Conservation (phyloP, 2,888 invertebrate species). For the Acholoe squamosa region DNA sequence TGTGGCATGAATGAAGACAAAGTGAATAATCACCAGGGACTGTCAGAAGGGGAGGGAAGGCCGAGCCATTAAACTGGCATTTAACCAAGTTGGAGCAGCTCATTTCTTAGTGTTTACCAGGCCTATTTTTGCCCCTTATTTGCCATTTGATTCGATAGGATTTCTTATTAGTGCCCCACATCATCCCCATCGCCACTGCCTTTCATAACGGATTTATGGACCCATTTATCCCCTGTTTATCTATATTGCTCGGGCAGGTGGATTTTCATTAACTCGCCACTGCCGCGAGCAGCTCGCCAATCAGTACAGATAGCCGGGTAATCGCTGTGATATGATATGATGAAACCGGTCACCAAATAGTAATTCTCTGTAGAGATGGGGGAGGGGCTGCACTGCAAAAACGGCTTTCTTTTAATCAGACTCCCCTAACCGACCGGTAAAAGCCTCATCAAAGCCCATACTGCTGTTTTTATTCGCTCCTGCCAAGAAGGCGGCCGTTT, state of each 20-base stretch:
- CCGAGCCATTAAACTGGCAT: neutral
- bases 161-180: neutral
- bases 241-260: neutral
- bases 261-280: conserved; percentile 41
- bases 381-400: neutral
- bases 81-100: conserved; percentile 35
- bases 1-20: neutral
- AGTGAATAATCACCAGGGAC: conserved; percentile 36
- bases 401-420: conserved; percentile 59
- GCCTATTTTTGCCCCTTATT: conserved; percentile 33
- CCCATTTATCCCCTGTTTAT: conserved; percentile 40
- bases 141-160: conserved; percentile 52
- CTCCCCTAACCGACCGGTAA: conserved; percentile 39
- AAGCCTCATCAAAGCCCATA: conserved; percentile 48
- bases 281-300: conserved; percentile 10
- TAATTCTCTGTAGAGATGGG: neutral
- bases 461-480: conserved; percentile 25
- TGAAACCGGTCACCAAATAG: conserved; percentile 44
- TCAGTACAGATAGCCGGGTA: conserved; percentile 40
- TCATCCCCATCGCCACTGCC: conserved; percentile 48
- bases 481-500: conserved; percentile 6
- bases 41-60: neutral
- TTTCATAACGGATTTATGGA: conserved; percentile 51
- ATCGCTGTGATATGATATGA: conserved; percentile 61
- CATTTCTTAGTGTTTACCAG: conserved; percentile 43